Evolutionary conservation across 2,888 invertebrate genomes (phyloP), one percentile per base, ranked within the genome.

Genomic region (Artemia sp.): DNA sequence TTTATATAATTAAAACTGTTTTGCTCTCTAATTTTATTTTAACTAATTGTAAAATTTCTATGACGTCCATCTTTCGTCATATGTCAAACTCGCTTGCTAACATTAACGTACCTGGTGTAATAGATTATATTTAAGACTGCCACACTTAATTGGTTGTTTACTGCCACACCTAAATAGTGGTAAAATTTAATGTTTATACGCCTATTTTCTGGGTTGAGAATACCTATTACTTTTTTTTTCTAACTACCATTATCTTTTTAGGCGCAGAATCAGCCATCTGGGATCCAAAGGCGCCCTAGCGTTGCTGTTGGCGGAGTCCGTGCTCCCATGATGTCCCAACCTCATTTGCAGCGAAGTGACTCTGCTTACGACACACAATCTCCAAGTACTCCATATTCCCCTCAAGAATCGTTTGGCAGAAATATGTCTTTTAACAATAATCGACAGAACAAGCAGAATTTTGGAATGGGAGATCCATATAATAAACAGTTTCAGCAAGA

Each of bases 241-340:
- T 38, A 38, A 38, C 5, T 38, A 19, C 64, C n/a, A 19, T 10
- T 58, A 58, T 58, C 24, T 58, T 58, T 58, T 10, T 10, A 58
- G 64, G 10, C 14, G 9, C 64, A 58, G 64, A 58, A 58, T 24
- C 24, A 58, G 8, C 64, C 64, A 10, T 24, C 64, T 19, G 64
- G 64, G 10, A 24, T 58, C 24, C 64, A 58, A 24, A 69, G 71
- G 50, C 69, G 71, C 12, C 71, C 71, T 10, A 71, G 71, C 51
- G 71, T 71, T 5, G 71, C 71, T 14, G 51, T 71, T 50, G 71
- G 71, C 50, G 71, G 71, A 38, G 69, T 71, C 71, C 75, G 76
- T 68, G 72, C 72, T 72, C 72, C 75, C 66, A 66, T 72, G 24
- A 68, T 14, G 24, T 10, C 52, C 11, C 50, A 50, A 53, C 12